Conservation (phyloP, 2,113 vertebrate genomes). For the Mesitornis unicolor region DNA sequence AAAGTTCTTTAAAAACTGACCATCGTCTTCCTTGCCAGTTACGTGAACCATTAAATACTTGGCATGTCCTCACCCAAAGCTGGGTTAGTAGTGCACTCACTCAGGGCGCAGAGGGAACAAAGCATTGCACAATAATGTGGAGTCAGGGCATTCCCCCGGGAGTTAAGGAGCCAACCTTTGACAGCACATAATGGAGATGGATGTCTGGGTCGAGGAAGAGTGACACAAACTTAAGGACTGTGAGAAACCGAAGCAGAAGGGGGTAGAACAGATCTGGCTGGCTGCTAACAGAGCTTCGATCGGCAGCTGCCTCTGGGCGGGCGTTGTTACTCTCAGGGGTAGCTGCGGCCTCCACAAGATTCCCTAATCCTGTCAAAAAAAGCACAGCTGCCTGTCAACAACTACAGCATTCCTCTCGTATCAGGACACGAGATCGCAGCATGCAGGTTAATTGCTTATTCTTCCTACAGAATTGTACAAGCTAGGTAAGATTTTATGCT, state of each 20-base stretch:
- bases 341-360: constrained; percentile 71
- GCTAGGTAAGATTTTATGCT: not conserved
- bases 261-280: constrained; percentile 30
- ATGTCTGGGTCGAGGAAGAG: constrained; percentile 21
- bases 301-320: constrained; percentile 45
- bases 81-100: constrained; percentile 35
- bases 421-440: not conserved
- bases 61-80: constrained; percentile 24
- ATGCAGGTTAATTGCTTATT: not conserved
- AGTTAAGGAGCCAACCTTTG: constrained; percentile 21
- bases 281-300: constrained; percentile 20
- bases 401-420: not conserved
- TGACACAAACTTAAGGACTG: constrained; percentile 35
- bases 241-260: constrained; percentile 50
- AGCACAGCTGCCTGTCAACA: constrained; percentile 53
- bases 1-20: constrained; percentile 51
- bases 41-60: not conserved
- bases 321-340: constrained; percentile 60
- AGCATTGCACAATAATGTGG: constrained; percentile 40
- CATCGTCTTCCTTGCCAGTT: constrained; percentile 25
- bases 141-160: not conserved
- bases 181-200: not conserved
- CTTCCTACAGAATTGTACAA: not conserved
- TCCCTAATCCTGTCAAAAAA: constrained; percentile 75
- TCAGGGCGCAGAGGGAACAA: not conserved